These are phyloP conservation scores for Lophotriccus pileatus DNA, from an alignment of 2,797 vertebrate genomes.

Conservation along the genomic window DNA sequence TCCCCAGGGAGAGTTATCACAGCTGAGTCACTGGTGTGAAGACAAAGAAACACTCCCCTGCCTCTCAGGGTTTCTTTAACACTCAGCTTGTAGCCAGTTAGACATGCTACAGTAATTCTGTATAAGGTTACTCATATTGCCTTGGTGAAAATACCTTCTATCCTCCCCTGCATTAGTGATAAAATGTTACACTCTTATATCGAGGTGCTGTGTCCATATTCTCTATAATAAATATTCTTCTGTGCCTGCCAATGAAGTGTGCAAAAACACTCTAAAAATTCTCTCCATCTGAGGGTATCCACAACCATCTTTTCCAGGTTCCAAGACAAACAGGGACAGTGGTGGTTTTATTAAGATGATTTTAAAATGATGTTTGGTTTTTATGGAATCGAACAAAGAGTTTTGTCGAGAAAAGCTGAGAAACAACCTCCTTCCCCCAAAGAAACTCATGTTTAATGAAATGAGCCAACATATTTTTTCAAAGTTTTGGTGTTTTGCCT, in stretches of 20 bases:
- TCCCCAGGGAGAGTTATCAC: too few species aligned
- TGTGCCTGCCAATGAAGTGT: rapidly evolving
- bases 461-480: background rate
- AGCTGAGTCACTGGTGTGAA: too few species aligned
- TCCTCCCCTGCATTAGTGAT: background rate
- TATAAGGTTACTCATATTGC: background rate
- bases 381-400: background rate
- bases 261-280: background rate
- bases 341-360: background rate
- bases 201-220: background rate
- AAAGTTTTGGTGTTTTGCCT: background rate
- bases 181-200: background rate
- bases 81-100: background rate
- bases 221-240: background rate
- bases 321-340: background rate
- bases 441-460: rapidly evolving
- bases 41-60: too few species aligned
- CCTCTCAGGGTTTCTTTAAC: too few species aligned
- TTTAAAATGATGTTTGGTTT: background rate
- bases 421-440: background rate
- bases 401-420: background rate
- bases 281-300: background rate
- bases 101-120: background rate
- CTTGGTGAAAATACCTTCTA: background rate
- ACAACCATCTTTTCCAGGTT: background rate